Evolutionary conservation across 2,113 vertebrate genomes (phyloP).

Genomic region (Apus apus): DNA sequence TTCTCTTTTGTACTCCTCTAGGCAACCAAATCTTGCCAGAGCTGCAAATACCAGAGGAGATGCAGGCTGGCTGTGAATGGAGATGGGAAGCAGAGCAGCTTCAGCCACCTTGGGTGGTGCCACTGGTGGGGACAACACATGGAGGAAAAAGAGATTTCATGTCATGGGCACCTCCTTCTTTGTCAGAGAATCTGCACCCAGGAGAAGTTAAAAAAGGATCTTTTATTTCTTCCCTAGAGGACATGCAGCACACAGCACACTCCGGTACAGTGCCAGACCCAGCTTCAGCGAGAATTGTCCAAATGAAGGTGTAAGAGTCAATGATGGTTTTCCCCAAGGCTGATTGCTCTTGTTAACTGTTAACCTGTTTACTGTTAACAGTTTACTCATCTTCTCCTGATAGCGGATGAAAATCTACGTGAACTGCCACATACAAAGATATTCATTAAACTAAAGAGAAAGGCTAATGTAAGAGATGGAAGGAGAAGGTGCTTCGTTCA

Average conservation of each 20-base stretch:
- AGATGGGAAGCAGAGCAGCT: neutral
- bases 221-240: neutral
- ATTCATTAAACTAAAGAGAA: neutral
- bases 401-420: neutral
- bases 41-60: neutral
- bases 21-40: neutral
- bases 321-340: neutral
- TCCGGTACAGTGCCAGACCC: neutral
- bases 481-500: neutral
- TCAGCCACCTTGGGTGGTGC: neutral
- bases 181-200: neutral
- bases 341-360: neutral
- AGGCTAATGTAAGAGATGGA: rapidly evolving
- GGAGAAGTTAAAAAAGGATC: neutral
- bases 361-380: neutral
- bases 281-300: neutral
- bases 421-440: neutral
- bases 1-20: neutral
- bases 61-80: neutral
- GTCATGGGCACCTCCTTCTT: neutral
- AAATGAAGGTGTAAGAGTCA: neutral
- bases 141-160: neutral
- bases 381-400: neutral
- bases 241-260: rapidly evolving
- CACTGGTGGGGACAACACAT: neutral